phyloP scores from a whole-genome alignment of 2,888 invertebrate genomes.

The Stenurella melanura region DNA sequence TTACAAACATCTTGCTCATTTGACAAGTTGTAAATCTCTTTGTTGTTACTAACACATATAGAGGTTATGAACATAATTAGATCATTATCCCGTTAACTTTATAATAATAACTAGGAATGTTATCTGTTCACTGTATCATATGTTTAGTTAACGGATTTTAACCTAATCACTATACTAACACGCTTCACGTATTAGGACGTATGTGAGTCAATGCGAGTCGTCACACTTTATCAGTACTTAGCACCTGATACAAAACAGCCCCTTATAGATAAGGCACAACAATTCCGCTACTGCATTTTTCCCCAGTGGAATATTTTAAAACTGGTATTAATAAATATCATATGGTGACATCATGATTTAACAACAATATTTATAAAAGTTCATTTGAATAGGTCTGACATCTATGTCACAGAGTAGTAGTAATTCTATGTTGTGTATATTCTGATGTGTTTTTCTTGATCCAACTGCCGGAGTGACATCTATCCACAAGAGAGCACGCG shows the following conservation, averaged over 20 bases:
- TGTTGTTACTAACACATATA: neutral
- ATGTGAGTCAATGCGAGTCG: neutral
- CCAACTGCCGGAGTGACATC: no score
- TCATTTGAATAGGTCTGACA: no score
- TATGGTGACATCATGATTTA: no score
- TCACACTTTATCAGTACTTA: neutral
- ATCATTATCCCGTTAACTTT: conserved; percentile 9
- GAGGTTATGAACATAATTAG: conserved; percentile 3
- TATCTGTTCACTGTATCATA: neutral
- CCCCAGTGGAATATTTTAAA: neutral
- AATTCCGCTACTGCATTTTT: neutral
- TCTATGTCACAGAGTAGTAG: no score
- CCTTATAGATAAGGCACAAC: neutral
- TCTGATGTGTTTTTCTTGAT: no score
- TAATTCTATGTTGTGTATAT: no score
- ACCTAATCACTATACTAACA: neutral
- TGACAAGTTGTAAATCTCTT: neutral
- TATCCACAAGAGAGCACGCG: no score
- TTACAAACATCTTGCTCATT: neutral
- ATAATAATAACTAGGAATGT: neutral
- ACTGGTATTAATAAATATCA: neutral
- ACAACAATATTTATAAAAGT: no score
- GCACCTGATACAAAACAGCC: neutral
- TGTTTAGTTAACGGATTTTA: conserved; percentile 2
- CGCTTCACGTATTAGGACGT: neutral